Evolutionary conservation across 2,888 invertebrate genomes (phyloP), one percentile per base, ranked within the genome.

Genomic region (Anthrax anthrax): DNA sequence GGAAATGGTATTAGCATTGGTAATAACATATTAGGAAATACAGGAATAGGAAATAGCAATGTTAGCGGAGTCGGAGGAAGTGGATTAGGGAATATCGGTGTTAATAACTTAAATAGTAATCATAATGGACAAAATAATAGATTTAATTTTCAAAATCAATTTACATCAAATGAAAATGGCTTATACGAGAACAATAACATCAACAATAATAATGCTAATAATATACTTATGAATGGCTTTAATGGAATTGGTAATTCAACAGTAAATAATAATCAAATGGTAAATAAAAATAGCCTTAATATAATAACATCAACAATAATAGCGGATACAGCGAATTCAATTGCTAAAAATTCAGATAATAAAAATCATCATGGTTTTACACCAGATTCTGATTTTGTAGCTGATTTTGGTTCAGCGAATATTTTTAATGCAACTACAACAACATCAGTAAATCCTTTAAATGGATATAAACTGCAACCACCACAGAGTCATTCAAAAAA

Each of bases 351-450:
- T 8, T 18, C 18, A 39, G 18, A 37, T 32, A 40, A 39, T 17
- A 32, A 46, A 13, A 50, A 44, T 38, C 47, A 47, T 37, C 51
- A 65, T 51, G 65, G 63, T 17, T 69, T 67, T 48, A 65, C 65
- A 13, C 61, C 65, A 10, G 67, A 68, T 47, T 77, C 64, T 4
- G 68, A 69, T 46, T 82, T 82, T 65, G 77, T 79, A 56, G 82
- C 80, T 55, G 80, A 83, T 65, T 83, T 82, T 62, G 76, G 78
- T 54, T 75, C 76, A 51, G 81, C 82, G 51, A 77, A 78, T 60
- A 81, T 82, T 56, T 81, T 81, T 64, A 78, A 79, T 66, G 75
- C 78, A 63, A 74, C 60, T n/a, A 60, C 62, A 47, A 60, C 60
- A 32, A 57, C 57, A 48, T 60, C 62, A 29, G 53, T 58, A 9